Evolutionary conservation across 2,888 invertebrate species (phyloP).

Genomic region (Clepsis dumicolana): DNA sequence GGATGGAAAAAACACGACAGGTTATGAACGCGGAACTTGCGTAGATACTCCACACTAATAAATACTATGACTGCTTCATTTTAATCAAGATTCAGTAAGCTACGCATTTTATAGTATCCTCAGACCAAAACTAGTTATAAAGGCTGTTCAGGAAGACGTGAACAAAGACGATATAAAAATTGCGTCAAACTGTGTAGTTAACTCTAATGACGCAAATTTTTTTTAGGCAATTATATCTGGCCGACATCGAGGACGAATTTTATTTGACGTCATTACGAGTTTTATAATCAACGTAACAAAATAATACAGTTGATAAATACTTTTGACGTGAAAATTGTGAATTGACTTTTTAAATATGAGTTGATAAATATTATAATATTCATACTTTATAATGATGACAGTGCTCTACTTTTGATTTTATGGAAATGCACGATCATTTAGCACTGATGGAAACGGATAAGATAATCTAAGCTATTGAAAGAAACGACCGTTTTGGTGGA

Average conservation of each 20-base stretch:
- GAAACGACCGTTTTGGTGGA: no score
- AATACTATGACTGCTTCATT: slow-evolving; percentile 1
- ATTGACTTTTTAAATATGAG: no score
- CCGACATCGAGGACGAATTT: slow-evolving; percentile 20
- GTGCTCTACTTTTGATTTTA: no score
- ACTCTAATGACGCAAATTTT: slow-evolving; percentile 5
- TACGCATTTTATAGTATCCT: slow-evolving; percentile 15
- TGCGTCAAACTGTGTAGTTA: not conserved
- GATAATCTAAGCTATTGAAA: no score
- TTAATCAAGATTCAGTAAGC: slow-evolving; percentile 22
- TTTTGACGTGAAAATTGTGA: no score
- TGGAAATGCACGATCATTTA: no score
- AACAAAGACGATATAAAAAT: slow-evolving; percentile 10
- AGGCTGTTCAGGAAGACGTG: slow-evolving; percentile 18
- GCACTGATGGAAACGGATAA: no score
- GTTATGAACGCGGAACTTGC: not conserved
- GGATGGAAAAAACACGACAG: not conserved
- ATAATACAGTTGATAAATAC: no score
- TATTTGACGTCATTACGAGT: not conserved
- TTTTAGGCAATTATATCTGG: not conserved
- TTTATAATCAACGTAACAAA: not conserved
- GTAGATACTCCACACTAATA: slow-evolving; percentile 1
- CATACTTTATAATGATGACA: no score
- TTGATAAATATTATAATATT: no score
- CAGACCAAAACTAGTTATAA: not conserved